Base-by-base conservation (phyloP, 2,888 invertebrate species). In the Athalia rosae region DNA sequence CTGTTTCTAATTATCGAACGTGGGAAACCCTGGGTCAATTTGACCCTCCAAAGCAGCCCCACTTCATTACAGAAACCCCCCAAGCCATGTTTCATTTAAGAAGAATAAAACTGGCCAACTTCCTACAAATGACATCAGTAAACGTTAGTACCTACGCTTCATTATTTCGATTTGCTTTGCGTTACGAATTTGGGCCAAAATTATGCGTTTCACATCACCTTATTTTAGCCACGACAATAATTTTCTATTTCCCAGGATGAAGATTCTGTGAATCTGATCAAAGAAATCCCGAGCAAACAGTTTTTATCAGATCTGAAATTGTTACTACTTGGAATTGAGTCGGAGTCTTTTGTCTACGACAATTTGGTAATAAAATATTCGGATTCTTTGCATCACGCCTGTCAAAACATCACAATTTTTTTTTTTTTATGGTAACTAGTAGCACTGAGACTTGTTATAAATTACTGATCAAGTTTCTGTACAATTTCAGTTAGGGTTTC, bases 21-120 rank as follows among this genome's bases (percentile, higher is more conserved):
- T 89, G 89, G 89, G 89, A 89, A 79, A 84, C 81, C n/a, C 79
- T 89, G 3, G 89, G 89, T 43, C 74, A 80, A 41, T 79, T 78
- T 3, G 81, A 86, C 50, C 80, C 83, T 41, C 64, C 77, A 4
- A 86, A 85, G 76, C 85, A 88, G 63, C 77, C 79, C 9, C 78
- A 81, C 13, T 89, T 88, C 79, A 73, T 85, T 15, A 83, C 86
- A 0, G 89, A 89, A 80, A 81, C 82, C 0, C 79, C 81, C 2
- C 79, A 84, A 15, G 85, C 86, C 13, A 84, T 85, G 58, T 48
- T 87, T 45, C 87, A 88, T 79, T 71, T 89, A 7, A 83, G 85
- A 59, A 88, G 83, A 80, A 80, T 88, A 50, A 83, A 82, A 58
- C 81, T 87, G 78, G 83, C 82, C 28, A 83, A 79, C 59, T 82